A percentile compares a stretch with the other conserved stretches of the same genome.
These are phyloP conservation scores for Pygoscelis adeliae DNA, from an alignment of 2,113 vertebrate species.

Conservation along the genomic window DNA sequence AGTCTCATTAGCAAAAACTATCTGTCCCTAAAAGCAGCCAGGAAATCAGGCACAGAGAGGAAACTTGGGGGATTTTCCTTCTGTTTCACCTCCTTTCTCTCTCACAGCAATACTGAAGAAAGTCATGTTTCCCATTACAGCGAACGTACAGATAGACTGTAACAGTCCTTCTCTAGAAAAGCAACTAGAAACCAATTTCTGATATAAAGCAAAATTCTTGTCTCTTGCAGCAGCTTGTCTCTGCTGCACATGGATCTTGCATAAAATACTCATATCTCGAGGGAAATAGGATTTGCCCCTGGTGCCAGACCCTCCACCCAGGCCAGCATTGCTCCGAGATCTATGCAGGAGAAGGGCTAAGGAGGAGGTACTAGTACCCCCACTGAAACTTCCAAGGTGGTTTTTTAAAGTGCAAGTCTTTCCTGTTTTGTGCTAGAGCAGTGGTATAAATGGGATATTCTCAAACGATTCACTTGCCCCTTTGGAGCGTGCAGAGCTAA, in stretches of 20 bases:
- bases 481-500: not conserved
- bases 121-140: not conserved
- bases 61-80: not conserved
- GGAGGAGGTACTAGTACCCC: not conserved
- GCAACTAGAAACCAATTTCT: not conserved
- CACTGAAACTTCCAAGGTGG: not conserved
- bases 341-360: not conserved
- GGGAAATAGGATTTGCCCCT: not conserved
- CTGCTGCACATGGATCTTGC: not conserved
- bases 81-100: not conserved
- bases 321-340: not conserved
- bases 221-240: not conserved
- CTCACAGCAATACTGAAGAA: constrained; percentile 18
- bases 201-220: not conserved
- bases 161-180: not conserved
- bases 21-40: constrained; percentile 62
- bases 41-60: constrained; percentile 27
- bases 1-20: constrained; percentile 67
- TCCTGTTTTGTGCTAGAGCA: not conserved
- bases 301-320: not conserved
- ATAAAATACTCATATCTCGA: not conserved
- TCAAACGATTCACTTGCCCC: not conserved
- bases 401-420: not conserved
- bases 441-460: not conserved
- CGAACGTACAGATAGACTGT: not conserved